Base-by-base conservation (phyloP, 2,113 vertebrate genomes). In the Gymnocephalus cernua region DNA sequence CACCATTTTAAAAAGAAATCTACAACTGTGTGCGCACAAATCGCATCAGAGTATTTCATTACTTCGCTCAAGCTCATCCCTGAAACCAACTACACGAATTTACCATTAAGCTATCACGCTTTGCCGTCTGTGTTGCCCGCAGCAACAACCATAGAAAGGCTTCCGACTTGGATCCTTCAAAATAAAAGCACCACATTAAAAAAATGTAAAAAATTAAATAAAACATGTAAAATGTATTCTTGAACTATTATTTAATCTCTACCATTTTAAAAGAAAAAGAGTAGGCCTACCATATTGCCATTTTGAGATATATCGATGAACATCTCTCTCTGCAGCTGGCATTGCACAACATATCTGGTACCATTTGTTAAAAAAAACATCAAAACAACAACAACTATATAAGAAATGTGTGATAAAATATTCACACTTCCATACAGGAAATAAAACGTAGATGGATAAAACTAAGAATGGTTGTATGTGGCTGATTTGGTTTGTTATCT, bases 141-240 rank as follows among this genome's bases (percentile, higher is more conserved):
- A 84, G 68, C 56, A 74, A 80, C 59, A 61, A 2, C 44, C n/a
- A n/a, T n/a, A 25, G 1, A 19, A 18, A 0, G 0, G 63, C 58
- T 69, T 90, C 87, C 85, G 69, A 4, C 7, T n/a, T 0, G 4
- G 0, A 1, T 61, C 50, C 47, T 75, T 88, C 89, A 85, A 16
- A 86, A 86, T 86, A 89, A 86, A 82, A 71, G 66, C 4, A 0
- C 0, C 0, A 38, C 6, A 0, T 48, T 14, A 1, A 13, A 58
- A 29, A 35, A 27, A 4, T n/a, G 1, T 16, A 21, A 45, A 21
- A 19, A 18, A n/a, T n/a, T 3, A 13, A 4, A 23, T 32, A 54
- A 41, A 19, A 63, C 19, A 3, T 54, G 16, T 4, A 9, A 38
- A 18, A 11, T 27, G 0, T n/a, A 47, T n/a, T 27, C 12, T 14